Evolutionary conservation across 2,888 invertebrate genomes (phyloP).

Genomic region (Poecilobothrus nobilitatus): DNA sequence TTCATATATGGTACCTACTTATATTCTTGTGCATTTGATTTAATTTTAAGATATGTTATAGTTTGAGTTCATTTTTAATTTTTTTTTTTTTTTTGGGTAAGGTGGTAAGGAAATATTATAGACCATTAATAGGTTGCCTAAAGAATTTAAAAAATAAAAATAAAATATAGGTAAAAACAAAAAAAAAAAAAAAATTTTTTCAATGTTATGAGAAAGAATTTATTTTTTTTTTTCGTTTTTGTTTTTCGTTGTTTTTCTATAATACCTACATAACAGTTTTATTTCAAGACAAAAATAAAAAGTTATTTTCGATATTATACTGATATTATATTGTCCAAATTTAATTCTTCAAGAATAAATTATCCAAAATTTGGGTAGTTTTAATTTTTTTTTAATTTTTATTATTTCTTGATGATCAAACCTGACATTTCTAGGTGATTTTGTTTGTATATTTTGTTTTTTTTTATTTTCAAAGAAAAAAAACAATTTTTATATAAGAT

Average conservation of each 20-base stretch:
- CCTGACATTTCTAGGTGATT: not conserved
- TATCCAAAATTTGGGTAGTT: not conserved
- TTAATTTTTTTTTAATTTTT: not conserved
- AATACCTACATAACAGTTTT: not conserved
- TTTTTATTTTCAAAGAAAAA: too few species aligned
- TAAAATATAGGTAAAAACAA: too few species aligned
- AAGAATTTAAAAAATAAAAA: not conserved
- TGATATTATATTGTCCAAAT: too few species aligned
- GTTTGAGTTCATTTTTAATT: too few species aligned
- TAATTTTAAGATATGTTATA: not conserved
- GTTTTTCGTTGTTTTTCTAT: too few species aligned
- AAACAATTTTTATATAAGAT: too few species aligned
- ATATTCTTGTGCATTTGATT: not conserved
- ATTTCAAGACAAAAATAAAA: not conserved
- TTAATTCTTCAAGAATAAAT: too few species aligned
- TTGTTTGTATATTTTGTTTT: too few species aligned
- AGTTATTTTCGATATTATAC: not conserved
- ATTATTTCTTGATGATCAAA: too few species aligned
- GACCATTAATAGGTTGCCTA: not conserved
- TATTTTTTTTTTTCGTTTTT: not conserved
- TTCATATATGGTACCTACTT: not conserved
- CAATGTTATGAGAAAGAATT: conserved; percentile 6
- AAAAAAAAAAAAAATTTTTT: not conserved
- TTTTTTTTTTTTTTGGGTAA: too few species aligned
- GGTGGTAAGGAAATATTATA: not conserved